phyloP scores from a whole-genome alignment of 1,140 invertebrate genomes.

The Megathymus violae region DNA sequence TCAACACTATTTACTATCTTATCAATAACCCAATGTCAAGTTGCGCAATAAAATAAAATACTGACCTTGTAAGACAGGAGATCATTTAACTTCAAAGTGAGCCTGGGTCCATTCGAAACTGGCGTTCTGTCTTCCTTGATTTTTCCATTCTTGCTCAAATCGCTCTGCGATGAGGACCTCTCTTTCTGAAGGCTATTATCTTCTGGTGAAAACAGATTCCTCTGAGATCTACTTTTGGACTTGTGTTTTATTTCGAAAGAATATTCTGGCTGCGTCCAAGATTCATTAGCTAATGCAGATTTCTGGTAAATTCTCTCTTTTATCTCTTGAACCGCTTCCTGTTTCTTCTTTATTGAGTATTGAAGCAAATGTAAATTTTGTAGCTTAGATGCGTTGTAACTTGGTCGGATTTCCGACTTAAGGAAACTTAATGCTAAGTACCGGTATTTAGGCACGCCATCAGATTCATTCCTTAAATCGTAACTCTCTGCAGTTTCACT shows the following conservation, averaged over 20 bases:
- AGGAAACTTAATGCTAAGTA: conserved; percentile 77
- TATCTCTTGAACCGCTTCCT: conserved; percentile 78
- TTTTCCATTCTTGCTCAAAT: conserved; percentile 64
- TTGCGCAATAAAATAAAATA: conserved; percentile 24
- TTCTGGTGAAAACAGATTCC: conserved; percentile 66
- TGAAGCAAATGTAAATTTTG: conserved; percentile 78
- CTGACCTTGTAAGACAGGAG: conserved; percentile 75
- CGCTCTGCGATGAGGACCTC: conserved; percentile 60
- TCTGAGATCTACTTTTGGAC: conserved; percentile 62
- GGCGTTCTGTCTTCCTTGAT: conserved; percentile 57
- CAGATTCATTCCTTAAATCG: conserved; percentile 69
- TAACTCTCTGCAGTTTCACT: conserved; percentile 81
- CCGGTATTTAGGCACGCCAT: conserved; percentile 67
- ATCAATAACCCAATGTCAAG: conserved; percentile 1
- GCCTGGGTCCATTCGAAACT: conserved; percentile 64
- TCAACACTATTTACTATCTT: not conserved
- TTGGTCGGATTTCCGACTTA: conserved; percentile 87
- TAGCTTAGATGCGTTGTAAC: conserved; percentile 90
- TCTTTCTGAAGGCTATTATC: conserved; percentile 47
- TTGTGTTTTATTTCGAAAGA: conserved; percentile 50
- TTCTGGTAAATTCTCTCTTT: conserved; percentile 80
- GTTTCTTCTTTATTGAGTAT: conserved; percentile 79
- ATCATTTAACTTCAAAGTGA: conserved; percentile 77
- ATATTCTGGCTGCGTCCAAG: conserved; percentile 44
- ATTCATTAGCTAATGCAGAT: conserved; percentile 67